phyloP scores from a whole-genome alignment of 2,888 invertebrate species.

The Diarsia dahlii region DNA sequence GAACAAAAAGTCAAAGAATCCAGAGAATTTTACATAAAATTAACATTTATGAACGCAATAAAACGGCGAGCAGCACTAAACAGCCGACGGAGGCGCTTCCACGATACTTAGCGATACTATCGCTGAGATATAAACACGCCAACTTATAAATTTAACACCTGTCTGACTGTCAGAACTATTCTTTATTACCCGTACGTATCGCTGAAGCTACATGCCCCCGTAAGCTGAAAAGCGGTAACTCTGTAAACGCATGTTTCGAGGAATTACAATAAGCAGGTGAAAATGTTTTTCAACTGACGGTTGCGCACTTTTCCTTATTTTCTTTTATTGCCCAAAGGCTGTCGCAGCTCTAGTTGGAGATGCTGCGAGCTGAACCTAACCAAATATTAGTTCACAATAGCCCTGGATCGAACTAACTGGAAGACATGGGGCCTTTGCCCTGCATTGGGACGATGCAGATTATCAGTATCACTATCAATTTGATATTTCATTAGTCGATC shows the following conservation, averaged over 20 bases:
- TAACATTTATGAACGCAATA: conserved; percentile 76
- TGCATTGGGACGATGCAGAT: background rate
- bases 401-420: background rate
- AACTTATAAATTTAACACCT: conserved; percentile 85
- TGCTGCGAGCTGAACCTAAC: background rate
- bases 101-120: conserved; percentile 76
- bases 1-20: conserved; percentile 63
- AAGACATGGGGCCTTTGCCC: background rate
- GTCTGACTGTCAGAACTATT: conserved; percentile 76
- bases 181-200: conserved; percentile 62
- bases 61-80: conserved; percentile 70
- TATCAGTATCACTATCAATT: background rate
- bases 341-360: background rate
- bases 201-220: conserved; percentile 21
- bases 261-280: background rate
- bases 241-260: background rate
- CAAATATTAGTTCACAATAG: background rate
- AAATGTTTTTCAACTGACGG: background rate
- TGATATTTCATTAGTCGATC: background rate
- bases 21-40: conserved; percentile 74
- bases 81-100: conserved; percentile 66
- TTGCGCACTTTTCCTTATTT: background rate
- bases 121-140: conserved; percentile 77
- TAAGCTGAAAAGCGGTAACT: background rate
- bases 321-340: background rate